phyloP scores from a whole-genome alignment of 2,113 vertebrate species.

The Oxyruncus cristatus region DNA sequence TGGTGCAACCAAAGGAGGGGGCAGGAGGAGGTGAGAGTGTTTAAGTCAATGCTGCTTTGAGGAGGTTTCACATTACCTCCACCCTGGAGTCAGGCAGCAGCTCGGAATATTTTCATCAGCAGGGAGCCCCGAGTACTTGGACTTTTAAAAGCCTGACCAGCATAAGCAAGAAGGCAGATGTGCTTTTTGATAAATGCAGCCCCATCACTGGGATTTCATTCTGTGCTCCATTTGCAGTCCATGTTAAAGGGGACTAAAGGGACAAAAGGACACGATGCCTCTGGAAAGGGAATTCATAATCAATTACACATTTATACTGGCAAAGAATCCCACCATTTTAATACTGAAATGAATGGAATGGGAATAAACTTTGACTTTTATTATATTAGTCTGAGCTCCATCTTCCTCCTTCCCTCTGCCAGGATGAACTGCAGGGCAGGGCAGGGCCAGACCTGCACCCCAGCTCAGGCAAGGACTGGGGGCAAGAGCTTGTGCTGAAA shows the following conservation, averaged over 20 bases:
- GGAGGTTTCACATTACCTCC: constrained; percentile 18
- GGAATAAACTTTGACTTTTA: neutral
- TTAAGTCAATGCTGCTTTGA: neutral
- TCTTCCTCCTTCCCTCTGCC: neutral
- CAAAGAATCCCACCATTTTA: neutral
- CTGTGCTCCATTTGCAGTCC: neutral
- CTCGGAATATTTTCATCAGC: constrained; percentile 41
- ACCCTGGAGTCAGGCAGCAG: neutral
- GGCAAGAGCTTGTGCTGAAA: neutral
- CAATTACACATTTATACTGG: neutral
- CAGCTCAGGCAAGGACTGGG: neutral
- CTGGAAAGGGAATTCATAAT: neutral
- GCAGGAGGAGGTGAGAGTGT: neutral
- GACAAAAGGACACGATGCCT: neutral
- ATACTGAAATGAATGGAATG: neutral
- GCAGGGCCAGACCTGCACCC: neutral
- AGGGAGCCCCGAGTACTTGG: neutral
- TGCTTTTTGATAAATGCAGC: neutral
- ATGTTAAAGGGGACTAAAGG: neutral
- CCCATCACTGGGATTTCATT: neutral
- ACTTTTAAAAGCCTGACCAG: neutral
- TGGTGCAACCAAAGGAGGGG: neutral
- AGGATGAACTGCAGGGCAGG: neutral
- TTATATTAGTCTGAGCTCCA: neutral
- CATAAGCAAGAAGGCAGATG: neutral